Conservation (phyloP, 2,888 invertebrate species). For the Thecocarcelia acutangulata region DNA sequence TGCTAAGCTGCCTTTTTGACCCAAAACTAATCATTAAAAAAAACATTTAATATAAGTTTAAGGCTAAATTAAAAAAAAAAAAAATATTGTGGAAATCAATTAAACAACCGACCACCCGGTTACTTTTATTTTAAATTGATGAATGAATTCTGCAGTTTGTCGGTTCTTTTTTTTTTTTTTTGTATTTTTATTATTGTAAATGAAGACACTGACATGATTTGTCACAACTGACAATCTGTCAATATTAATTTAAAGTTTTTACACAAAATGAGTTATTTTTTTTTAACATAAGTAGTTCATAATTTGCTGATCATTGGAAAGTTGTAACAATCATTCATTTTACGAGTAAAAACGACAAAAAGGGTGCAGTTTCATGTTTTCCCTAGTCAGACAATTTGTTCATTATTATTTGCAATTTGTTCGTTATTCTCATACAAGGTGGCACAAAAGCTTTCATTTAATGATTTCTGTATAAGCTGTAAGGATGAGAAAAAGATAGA, state of each 20-base stretch:
- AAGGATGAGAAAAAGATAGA: no score
- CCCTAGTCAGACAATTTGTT: no score
- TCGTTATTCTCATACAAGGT: no score
- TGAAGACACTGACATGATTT: constrained; percentile 69
- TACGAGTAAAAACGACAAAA: no score
- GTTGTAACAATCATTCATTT: constrained; percentile 1
- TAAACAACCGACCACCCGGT: constrained; percentile 26
- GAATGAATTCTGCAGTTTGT: constrained; percentile 7
- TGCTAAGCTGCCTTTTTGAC: no score
- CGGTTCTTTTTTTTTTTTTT: neutral
- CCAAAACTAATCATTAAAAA: neutral
- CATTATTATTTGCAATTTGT: constrained; percentile 17
- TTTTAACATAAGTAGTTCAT: constrained; percentile 25
- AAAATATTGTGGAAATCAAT: neutral
- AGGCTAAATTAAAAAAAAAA: neutral
- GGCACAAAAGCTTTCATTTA: no score
- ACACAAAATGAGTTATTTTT: constrained; percentile 27
- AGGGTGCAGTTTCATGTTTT: constrained; percentile 55
- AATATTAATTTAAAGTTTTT: constrained; percentile 68
- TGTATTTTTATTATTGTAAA: constrained; percentile 31
- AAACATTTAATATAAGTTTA: neutral
- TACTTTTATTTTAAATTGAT: neutral
- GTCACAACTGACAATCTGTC: constrained; percentile 67
- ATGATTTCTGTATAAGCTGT: no score
- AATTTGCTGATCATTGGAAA: constrained; percentile 59